Evolutionary conservation across 1,140 invertebrate species (phyloP).

Genomic region (Zelostemma sp.): DNA sequence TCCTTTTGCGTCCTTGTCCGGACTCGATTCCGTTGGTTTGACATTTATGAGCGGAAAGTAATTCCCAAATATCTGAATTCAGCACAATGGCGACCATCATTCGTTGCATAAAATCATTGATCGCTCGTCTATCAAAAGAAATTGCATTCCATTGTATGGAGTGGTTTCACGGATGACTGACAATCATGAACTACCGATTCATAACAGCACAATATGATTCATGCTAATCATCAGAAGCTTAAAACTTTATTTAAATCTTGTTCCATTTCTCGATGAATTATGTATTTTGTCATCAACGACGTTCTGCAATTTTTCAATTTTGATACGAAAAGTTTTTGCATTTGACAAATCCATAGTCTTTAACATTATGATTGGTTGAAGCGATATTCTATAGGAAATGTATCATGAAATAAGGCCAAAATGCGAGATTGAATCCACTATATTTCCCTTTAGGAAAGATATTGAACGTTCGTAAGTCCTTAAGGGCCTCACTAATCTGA

Average conservation of each 20-base stretch:
- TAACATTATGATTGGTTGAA: too few species aligned
- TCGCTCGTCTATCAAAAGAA: not conserved
- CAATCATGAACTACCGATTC: not conserved
- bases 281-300: too few species aligned
- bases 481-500: slow-evolving; percentile 2
- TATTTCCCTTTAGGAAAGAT: not conserved
- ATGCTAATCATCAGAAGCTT: not conserved
- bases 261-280: not conserved
- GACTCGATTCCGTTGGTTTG: not conserved
- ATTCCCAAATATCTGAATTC: slow-evolving; percentile 1
- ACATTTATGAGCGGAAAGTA: slow-evolving; percentile 2
- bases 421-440: not conserved
- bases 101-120: not conserved
- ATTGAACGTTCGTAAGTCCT: slow-evolving; percentile 6
- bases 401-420: too few species aligned
- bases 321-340: too few species aligned
- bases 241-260: not conserved
- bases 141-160: not conserved
- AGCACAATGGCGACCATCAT: not conserved
- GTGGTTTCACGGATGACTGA: not conserved
- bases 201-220: not conserved
- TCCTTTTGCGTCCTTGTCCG: not conserved
- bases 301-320: too few species aligned
- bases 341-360: too few species aligned
- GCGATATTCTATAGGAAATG: too few species aligned